These are phyloP conservation scores for Listrodromus nycthemerus DNA, from an alignment of 2,888 invertebrate species.

Conservation along the genomic window DNA sequence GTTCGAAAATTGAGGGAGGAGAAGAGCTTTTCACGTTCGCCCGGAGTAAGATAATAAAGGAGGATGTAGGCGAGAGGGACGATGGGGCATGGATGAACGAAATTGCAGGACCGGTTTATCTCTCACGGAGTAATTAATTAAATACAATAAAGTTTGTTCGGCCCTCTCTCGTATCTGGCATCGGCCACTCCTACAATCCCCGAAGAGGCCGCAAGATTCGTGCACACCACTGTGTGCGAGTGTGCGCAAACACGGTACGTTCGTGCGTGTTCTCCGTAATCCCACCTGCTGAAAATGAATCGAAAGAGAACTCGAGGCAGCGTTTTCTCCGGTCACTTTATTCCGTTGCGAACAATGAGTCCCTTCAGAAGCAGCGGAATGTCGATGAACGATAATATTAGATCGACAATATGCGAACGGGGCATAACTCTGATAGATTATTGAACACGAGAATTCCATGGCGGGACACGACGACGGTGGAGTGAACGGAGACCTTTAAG, in stretches of 20 bases:
- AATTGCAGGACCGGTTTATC: conserved; percentile 79
- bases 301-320: conserved; percentile 17
- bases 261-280: conserved; percentile 14
- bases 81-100: conserved; percentile 71
- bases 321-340: conserved; percentile 5
- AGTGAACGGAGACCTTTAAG: conserved; percentile 63
- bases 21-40: conserved; percentile 31
- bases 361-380: conserved; percentile 56
- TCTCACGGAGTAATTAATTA: conserved; percentile 81
- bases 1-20: conserved; percentile 15
- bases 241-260: neutral
- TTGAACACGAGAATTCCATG: conserved; percentile 34
- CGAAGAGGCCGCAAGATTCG: conserved; percentile 34
- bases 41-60: conserved; percentile 42
- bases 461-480: conserved; percentile 13
- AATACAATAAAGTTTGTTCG: conserved; percentile 81
- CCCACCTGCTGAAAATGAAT: conserved; percentile 50
- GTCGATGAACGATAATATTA: conserved; percentile 47
- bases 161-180: conserved; percentile 77
- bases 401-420: conserved; percentile 34
- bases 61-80: conserved; percentile 54
- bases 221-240: neutral
- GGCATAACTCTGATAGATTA: conserved; percentile 36
- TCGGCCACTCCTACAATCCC: conserved; percentile 78
- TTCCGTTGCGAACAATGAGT: conserved; percentile 46